Evolutionary conservation across 2,113 vertebrate genomes (phyloP), one percentile per base, ranked within the genome.

Genomic region (Podiceps cristatus): DNA sequence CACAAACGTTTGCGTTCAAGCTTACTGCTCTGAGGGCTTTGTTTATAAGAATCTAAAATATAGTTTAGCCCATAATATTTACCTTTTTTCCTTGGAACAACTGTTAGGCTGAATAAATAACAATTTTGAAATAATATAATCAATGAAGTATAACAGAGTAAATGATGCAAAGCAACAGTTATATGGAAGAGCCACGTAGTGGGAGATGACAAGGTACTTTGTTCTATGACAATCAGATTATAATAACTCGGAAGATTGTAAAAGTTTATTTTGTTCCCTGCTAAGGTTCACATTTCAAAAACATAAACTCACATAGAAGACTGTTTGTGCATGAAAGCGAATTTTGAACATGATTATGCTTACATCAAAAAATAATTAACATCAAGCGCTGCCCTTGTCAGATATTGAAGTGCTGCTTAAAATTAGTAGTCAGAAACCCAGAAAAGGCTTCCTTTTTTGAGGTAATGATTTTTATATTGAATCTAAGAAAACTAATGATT

Each of bases 301-400:
- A 83, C 42, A 89, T 81, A 85, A 95, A 94, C 29, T 86, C 66
- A 95, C 31, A 77, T 7, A 49, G 89, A 92, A 94, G 94, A 94
- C n/a, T 93, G 53, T 86, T 91, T 94, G 86, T 60, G 88, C 74
- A 79, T 73, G 95, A 96, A 95, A 94, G 47, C 68, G 85, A 85
- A 86, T 88, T 95, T 92, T 96, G 75, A 81, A 90, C 75, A 78
- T 84, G 29, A 91, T 87, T 94, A 93, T 84, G 60, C 84, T 93
- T 56, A 79, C 91, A 95, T 90, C 86, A 97, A 98, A 96, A 96
- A 97, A 96, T 94, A 97, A 97, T 98, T 97, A 96, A 81, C 60
- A 92, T 96, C 62, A 94, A 97, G 49, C 6, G 11, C 62, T 95
- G 37, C 68, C 90, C 89, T 96, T 97, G 92, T 89, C 88, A 97